Percentiles rank a stretch among this genome's conserved stretches.
These are phyloP conservation scores for Melospiza georgiana DNA, from an alignment of 2,113 vertebrate species.

Conservation along the genomic window DNA sequence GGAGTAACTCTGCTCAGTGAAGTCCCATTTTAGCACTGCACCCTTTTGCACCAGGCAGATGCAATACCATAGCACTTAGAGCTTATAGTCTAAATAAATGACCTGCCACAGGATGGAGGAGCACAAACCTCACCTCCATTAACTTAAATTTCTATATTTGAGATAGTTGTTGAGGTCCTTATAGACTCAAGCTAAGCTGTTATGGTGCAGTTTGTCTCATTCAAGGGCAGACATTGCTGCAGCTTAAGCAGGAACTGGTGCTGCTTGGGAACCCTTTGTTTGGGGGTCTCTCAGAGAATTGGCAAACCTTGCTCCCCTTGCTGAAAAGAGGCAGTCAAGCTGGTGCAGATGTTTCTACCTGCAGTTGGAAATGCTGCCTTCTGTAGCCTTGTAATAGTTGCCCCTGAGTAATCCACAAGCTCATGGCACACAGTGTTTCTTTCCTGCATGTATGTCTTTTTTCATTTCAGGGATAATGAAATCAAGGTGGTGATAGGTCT, in stretches of 20 bases:
- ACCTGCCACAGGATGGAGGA: background rate
- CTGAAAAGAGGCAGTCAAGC: background rate
- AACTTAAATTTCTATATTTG: background rate
- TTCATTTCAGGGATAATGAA: background rate
- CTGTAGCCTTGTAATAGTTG: background rate
- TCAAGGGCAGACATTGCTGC: background rate
- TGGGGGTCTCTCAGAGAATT: background rate
- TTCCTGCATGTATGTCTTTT: background rate
- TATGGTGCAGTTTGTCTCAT: background rate
- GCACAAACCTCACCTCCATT: background rate
- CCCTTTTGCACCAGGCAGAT: background rate
- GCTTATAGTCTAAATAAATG: background rate
- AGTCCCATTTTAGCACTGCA: background rate
- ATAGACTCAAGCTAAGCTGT: background rate
- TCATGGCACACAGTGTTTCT: background rate
- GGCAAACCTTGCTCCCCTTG: background rate
- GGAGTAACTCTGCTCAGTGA: background rate
- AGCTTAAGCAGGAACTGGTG: background rate
- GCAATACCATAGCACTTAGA: background rate
- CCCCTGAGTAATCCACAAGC: background rate
- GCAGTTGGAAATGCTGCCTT: background rate
- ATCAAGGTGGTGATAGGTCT: background rate
- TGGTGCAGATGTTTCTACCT: background rate
- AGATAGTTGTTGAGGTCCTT: background rate
- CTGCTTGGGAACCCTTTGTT: background rate